A percentile compares a stretch with the other conserved stretches of the same genome.
These are phyloP conservation scores for Thera britannica DNA, from an alignment of 2,888 invertebrate genomes.

Conservation along the genomic window DNA sequence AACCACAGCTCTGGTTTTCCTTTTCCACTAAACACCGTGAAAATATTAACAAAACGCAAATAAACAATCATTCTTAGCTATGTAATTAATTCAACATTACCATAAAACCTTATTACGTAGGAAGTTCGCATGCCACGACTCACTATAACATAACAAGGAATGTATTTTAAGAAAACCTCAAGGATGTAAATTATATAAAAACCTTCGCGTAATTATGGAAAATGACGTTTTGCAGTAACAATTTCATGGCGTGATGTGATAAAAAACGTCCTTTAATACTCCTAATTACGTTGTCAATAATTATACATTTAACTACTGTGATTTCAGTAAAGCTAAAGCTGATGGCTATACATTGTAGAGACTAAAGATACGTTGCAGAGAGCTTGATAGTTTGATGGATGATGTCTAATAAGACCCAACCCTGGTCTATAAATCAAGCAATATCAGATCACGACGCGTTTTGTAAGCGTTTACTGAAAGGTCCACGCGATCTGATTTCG, in stretches of 20 bases:
- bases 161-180: slow-evolving; percentile 41
- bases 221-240: slow-evolving; percentile 33
- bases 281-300: slow-evolving; percentile 17
- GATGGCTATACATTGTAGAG: slow-evolving; percentile 11
- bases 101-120: slow-evolving; percentile 52
- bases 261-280: slow-evolving; percentile 23
- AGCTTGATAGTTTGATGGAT: slow-evolving; percentile 13
- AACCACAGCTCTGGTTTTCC: slow-evolving; percentile 12
- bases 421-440: slow-evolving; percentile 19
- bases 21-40: slow-evolving; percentile 30
- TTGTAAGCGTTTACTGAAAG: slow-evolving; percentile 17
- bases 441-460: slow-evolving; percentile 15
- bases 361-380: slow-evolving; percentile 4
- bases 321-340: slow-evolving; percentile 10
- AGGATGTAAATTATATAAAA: slow-evolving; percentile 37
- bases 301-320: not conserved
- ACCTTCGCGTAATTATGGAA: slow-evolving; percentile 36
- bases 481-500: slow-evolving; percentile 17
- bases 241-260: slow-evolving; percentile 29
- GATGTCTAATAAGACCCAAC: slow-evolving; percentile 17
- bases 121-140: slow-evolving; percentile 44
- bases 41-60: slow-evolving; percentile 31
- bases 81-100: slow-evolving; percentile 49
- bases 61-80: slow-evolving; percentile 30
- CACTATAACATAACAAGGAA: slow-evolving; percentile 34